Conservation (phyloP, 2,113 vertebrate genomes). For the Microcebus griseorufus region DNA sequence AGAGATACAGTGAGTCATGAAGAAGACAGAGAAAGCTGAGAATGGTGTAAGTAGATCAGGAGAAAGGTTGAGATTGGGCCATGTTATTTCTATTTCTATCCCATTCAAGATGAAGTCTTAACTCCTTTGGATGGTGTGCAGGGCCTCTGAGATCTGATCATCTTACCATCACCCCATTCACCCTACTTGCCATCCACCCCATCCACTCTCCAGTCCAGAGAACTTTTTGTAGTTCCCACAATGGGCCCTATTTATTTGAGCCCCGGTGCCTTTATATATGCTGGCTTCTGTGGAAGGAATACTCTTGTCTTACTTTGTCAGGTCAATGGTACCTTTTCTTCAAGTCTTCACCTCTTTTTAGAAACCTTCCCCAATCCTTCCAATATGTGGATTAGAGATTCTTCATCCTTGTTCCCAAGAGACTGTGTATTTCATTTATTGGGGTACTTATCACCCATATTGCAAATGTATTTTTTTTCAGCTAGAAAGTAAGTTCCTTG, state of each 20-base stretch:
- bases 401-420: background rate
- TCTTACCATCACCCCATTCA: background rate
- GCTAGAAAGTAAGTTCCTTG: background rate
- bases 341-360: background rate
- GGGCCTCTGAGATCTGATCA: background rate
- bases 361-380: background rate
- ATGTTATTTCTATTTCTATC: background rate
- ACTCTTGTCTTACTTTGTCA: background rate
- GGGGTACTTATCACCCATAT: background rate
- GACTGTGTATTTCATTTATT: background rate
- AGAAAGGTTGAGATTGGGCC: background rate
- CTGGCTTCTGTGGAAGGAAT: background rate
- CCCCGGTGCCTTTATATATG: fast-evolving
- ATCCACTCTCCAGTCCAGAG: background rate
- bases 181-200: background rate
- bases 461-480: background rate
- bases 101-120: background rate
- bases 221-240: background rate
- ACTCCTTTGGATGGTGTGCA: background rate
- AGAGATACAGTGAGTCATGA: background rate
- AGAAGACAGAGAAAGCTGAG: background rate
- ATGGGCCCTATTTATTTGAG: background rate
- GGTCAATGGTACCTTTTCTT: background rate
- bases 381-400: background rate
- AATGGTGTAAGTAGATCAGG: background rate